Evolutionary conservation across 2,797 vertebrate species (phyloP).

Genomic region (Mus spretus): DNA sequence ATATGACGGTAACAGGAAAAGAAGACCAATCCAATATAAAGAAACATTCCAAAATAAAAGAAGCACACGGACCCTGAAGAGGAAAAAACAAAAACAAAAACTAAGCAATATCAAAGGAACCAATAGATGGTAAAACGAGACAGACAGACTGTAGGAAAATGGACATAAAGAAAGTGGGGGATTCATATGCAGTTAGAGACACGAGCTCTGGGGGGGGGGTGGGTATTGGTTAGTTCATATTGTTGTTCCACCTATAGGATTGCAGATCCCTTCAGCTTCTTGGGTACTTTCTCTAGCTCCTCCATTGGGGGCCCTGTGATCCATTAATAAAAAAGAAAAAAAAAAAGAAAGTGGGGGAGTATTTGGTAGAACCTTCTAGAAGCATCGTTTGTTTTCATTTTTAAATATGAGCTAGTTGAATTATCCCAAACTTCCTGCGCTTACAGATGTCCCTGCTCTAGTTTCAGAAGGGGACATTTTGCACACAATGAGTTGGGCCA

Average conservation of each 20-base stretch:
- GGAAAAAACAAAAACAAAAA: not conserved
- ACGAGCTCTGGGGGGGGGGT: too few species aligned
- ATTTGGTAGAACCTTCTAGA: slow-evolving; percentile 52
- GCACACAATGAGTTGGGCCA: not conserved
- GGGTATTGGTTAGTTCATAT: too few species aligned
- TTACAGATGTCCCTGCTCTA: not conserved
- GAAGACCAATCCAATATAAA: not conserved
- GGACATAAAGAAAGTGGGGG: not conserved
- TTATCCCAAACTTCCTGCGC: not conserved
- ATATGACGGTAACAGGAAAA: not conserved
- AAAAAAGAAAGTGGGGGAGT: slow-evolving; percentile 12
- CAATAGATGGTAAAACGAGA: not conserved
- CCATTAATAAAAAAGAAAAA: too few species aligned
- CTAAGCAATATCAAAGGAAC: not conserved
- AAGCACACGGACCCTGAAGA: slow-evolving; percentile 12
- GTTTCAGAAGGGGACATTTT: not conserved
- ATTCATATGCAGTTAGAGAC: not conserved
- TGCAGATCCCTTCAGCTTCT: too few species aligned
- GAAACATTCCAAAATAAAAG: slow-evolving; percentile 42
- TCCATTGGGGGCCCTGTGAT: too few species aligned
- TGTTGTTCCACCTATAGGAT: too few species aligned
- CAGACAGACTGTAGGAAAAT: slow-evolving; percentile 1
- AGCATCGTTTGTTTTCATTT: slow-evolving; percentile 1
- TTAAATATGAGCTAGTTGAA: not conserved
- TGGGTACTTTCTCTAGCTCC: too few species aligned